phyloP scores from a whole-genome alignment of 1,140 invertebrate genomes.

The Drosophila teissieri region DNA sequence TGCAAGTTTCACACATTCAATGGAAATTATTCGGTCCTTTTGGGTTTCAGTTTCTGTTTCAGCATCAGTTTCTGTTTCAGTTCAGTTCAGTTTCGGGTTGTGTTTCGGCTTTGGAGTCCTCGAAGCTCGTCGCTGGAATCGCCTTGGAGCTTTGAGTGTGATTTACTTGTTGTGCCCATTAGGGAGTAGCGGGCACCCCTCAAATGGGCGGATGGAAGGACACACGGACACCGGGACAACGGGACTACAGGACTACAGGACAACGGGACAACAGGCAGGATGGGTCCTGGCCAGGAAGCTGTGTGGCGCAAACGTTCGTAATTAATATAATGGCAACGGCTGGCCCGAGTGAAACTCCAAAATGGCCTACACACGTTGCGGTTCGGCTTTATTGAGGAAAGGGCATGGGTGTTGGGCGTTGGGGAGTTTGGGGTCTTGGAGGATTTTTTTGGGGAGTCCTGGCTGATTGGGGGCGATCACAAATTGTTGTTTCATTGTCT shows the following conservation, averaged over 20 bases:
- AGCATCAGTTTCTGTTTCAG: slow-evolving; percentile 2
- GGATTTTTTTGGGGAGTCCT: slow-evolving; percentile 1
- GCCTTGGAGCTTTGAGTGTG: slow-evolving; percentile 81
- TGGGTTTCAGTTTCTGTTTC: slow-evolving; percentile 2
- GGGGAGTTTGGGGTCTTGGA: not conserved
- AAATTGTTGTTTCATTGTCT: slow-evolving; percentile 83
- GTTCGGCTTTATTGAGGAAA: slow-evolving; percentile 4
- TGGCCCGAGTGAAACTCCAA: slow-evolving; percentile 66
- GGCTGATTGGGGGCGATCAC: slow-evolving; percentile 56
- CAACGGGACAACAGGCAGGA: slow-evolving; percentile 10
- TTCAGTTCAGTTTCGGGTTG: not conserved
- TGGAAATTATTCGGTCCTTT: slow-evolving; percentile 59
- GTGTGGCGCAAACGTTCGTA: slow-evolving; percentile 76
- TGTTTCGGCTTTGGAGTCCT: slow-evolving; percentile 31
- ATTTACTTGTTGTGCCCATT: slow-evolving; percentile 81
- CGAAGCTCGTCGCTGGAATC: slow-evolving; percentile 61
- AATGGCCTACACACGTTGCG: slow-evolving; percentile 79
- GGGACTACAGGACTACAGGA: not conserved
- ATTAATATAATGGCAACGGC: slow-evolving; percentile 81
- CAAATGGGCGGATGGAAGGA: not conserved
- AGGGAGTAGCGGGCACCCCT: slow-evolving; percentile 37
- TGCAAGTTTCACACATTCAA: slow-evolving; percentile 54
- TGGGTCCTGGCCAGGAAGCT: slow-evolving; percentile 22
- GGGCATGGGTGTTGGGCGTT: not conserved
- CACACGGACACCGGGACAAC: slow-evolving; percentile 6